Evolutionary conservation across 2,888 invertebrate species (phyloP).

Genomic region (Heliconius aoede): DNA sequence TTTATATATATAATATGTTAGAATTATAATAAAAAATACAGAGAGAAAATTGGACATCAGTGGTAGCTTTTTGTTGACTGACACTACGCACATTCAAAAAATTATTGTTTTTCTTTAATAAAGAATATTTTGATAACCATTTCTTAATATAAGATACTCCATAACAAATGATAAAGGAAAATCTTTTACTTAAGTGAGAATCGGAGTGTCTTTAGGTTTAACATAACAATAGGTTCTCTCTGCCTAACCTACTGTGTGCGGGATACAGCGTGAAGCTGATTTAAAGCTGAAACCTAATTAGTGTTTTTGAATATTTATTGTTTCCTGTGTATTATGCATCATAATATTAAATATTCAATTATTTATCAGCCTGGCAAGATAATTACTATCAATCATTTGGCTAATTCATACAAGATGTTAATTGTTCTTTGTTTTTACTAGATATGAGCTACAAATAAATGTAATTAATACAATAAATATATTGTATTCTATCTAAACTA

Average conservation of each 20-base stretch:
- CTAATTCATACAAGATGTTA: slow-evolving; percentile 15
- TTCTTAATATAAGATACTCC: not conserved
- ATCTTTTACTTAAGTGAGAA: not conserved
- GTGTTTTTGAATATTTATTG: not conserved
- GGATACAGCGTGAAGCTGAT: no score
- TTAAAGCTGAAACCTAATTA: not conserved
- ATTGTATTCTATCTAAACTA: not conserved
- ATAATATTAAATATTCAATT: not conserved
- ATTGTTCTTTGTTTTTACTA: not conserved
- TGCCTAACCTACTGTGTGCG: no score
- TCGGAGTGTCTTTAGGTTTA: no score
- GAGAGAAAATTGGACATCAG: not conserved
- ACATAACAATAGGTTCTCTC: no score
- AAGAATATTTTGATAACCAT: not conserved
- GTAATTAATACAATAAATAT: not conserved
- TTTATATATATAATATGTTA: not conserved
- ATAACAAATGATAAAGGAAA: not conserved
- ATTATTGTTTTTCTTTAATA: not conserved
- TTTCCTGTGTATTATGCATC: not conserved
- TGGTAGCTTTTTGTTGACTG: not conserved
- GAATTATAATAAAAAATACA: not conserved
- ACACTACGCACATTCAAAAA: no score
- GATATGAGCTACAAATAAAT: no score
- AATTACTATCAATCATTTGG: slow-evolving; percentile 26
- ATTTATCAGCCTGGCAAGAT: slow-evolving; percentile 33